Evolutionary conservation across 2,113 vertebrate species (phyloP), one percentile per base, ranked within the genome.

Genomic region (Microtus oregoni): DNA sequence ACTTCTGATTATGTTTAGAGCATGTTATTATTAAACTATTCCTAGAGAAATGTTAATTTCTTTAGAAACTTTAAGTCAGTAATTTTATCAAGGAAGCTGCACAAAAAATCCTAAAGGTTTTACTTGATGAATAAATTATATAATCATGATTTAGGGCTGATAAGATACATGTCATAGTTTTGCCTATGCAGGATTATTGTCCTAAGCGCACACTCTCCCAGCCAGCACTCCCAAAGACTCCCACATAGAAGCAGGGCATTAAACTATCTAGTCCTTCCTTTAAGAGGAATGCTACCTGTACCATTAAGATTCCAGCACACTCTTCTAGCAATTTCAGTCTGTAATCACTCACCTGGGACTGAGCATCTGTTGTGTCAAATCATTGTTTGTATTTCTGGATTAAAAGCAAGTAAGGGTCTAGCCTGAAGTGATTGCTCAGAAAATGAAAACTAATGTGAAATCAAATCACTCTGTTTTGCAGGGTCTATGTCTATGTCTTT

Each of bases 371-470:
- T 91, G 30, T 52, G 20, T 47, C 22, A 67, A 95, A 95, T 95
- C 89, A 44, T 7, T 44, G 47, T 95, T 97, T 97, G 68, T 95
- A 91, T 94, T 91, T 94, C 92, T 86, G 86, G 61, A 95, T 97
- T 95, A 98, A 97, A 96, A 92, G 24, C 63, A 73, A 92, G 78
- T 68, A 73, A 92, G 73, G 10, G 50, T 95, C 55, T 91, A 83
- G 77, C 83, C 78, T 75, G 65, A 61, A 96, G 47, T 87, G 90
- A 95, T 94, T 68, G 81, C 68, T 94, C 86, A 75, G 82, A 26
- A 94, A 92, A 94, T 47, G 63, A 85, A 50, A 11, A 75, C 44
- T 50, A 41, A 86, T 55, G 44, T 44, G 52, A 92, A 87, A 97
- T 92, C 55, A 96, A 68, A 95, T 47, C 19, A 24, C 12, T 85